Evolutionary conservation across 2,797 vertebrate genomes (phyloP), one percentile per base, ranked within the genome.

Genomic region (Epinephelus awoara): DNA sequence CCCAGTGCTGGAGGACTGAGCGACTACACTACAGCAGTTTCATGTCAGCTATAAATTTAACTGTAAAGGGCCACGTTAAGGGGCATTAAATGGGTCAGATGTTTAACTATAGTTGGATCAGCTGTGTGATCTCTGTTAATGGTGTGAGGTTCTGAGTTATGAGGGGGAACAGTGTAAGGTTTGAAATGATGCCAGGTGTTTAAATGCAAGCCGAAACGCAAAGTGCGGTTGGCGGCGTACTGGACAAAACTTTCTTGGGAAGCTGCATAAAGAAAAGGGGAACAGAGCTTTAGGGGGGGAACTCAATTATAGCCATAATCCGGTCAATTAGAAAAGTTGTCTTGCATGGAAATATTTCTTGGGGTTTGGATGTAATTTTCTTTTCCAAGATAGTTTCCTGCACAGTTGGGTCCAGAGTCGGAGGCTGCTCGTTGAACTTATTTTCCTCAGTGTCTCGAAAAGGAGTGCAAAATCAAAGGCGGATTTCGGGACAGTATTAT

Each of bases 51-150:
- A 84, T 93, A 94, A 91, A 94, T 91, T 77, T 83, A 87, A 88
- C 87, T 75, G 76, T 91, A 91, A 91, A 92, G 76, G 75, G 69
- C 75, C 75, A 76, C 72, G 92, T 91, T 85, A 83, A 90, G 79
- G 78, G 77, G 83, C 77, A 90, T 91, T 88, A 89, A 91, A 93
- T 90, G 86, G 87, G 90, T 92, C 86, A 91, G 84, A 89, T 88
- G 87, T 91, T 91, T 91, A 86, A 91, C 89, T 86, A 42, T 85
- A 85, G 86, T 71, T 75, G 76, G 87, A 91, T 94, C 91, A 92
- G 91, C 73, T 77, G 86, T 87, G 82, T 75, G 83, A 89, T 92
- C 83, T 80, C 61, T 85, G 85, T 89, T 89, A 88, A 92, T 81
- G 81, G 86, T 73, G 81, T 85, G 79, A 87, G 70, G 67, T 64